phyloP scores from a whole-genome alignment of 2,113 vertebrate genomes.

The Pterocles burchelli region DNA sequence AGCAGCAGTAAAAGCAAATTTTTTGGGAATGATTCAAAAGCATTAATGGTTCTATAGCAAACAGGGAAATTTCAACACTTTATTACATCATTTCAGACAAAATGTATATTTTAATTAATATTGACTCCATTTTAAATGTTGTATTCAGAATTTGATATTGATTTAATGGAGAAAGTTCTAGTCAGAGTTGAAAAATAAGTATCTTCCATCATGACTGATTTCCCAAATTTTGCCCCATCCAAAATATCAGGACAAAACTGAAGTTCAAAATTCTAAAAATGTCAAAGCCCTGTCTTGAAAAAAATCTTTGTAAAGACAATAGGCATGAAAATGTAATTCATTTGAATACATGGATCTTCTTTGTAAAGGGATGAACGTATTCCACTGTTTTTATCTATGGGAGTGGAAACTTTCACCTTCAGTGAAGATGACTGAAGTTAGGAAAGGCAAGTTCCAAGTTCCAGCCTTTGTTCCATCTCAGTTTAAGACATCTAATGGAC shows the following conservation, averaged over 20 bases:
- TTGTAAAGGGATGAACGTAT: not conserved
- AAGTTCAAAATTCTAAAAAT: not conserved
- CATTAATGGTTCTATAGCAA: not conserved
- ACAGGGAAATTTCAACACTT: not conserved
- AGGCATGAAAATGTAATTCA: not conserved
- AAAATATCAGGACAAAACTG: not conserved
- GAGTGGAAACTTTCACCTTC: not conserved
- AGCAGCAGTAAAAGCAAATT: not conserved
- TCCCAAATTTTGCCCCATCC: not conserved
- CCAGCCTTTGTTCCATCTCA: not conserved
- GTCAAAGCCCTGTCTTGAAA: not conserved
- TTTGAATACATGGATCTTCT: not conserved
- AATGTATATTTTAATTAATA: not conserved
- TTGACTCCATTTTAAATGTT: not conserved
- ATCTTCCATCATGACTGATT: not conserved
- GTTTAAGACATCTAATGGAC: not conserved
- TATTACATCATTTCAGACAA: not conserved
- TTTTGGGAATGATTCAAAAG: not conserved
- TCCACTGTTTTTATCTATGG: rapidly evolving
- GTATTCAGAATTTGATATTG: not conserved
- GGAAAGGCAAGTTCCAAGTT: not conserved
- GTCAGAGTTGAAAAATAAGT: not conserved
- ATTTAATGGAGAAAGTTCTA: not conserved
- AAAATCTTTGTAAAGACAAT: not conserved
- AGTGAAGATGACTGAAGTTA: not conserved